Conservation (phyloP, 2,797 vertebrate species). For the Malurus splendens region DNA sequence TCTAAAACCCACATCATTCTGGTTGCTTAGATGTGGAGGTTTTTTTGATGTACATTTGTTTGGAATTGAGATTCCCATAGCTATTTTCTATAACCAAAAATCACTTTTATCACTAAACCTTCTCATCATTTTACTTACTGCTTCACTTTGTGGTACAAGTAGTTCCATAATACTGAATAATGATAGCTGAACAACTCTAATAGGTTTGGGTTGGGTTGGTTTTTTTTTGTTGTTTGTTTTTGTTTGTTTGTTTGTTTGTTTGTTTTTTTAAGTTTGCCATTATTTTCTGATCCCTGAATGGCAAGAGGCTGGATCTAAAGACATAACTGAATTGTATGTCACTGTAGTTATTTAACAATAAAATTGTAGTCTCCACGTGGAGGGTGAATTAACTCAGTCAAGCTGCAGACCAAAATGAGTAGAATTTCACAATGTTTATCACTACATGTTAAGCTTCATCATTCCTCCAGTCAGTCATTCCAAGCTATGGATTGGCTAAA, state of each 20-base stretch:
- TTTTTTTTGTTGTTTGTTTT: no score
- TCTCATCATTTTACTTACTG: neutral
- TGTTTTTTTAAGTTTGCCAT: neutral
- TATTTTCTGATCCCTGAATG: neutral
- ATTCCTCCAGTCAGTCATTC: neutral
- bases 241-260: rapidly evolving
- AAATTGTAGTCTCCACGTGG: neutral
- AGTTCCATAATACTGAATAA: neutral
- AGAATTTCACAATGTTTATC: neutral
- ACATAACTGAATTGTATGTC: neutral
- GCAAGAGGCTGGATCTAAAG: neutral
- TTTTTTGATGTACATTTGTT: neutral
- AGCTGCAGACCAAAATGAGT: neutral
- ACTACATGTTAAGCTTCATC: neutral
- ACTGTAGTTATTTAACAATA: neutral
- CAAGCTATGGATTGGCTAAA: neutral
- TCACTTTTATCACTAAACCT: neutral
- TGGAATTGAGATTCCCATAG: neutral
- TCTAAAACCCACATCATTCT: neutral
- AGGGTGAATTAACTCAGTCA: neutral
- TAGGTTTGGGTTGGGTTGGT: no score
- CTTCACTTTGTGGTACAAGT: neutral
- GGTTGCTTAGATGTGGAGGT: rapidly evolving
- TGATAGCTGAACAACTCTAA: neutral
- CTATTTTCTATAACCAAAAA: neutral